Percentiles rank a stretch among this genome's conserved stretches.
phyloP scores from a whole-genome alignment of 1,140 invertebrate genomes.

The Aphelenchoides fujianensis region DNA sequence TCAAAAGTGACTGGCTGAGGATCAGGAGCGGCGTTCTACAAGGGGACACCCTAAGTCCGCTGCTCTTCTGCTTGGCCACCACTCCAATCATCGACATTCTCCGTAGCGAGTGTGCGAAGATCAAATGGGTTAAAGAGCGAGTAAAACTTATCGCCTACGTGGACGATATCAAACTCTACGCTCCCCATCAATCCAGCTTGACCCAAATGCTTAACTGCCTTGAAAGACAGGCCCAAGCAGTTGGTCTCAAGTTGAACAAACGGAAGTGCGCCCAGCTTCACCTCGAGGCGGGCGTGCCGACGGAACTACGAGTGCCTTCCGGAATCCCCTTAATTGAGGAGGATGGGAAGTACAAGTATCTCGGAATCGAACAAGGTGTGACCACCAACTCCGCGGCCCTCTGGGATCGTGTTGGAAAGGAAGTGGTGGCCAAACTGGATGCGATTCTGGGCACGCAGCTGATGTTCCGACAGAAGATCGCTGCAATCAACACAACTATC shows the following conservation, averaged over 20 bases:
- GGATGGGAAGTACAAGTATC: constrained; percentile 23
- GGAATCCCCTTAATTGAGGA: constrained; percentile 24
- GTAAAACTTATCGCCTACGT: constrained; percentile 43
- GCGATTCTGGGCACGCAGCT: constrained; percentile 20
- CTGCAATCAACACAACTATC: constrained; percentile 21
- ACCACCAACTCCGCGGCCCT: neutral
- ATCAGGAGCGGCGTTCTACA: constrained; percentile 36
- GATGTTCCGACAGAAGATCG: constrained; percentile 10
- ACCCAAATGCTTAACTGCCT: neutral
- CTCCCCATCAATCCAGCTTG: neutral
- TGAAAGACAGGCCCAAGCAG: neutral
- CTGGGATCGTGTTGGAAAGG: constrained; percentile 26
- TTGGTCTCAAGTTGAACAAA: constrained; percentile 28
- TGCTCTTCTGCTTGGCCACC: constrained; percentile 34
- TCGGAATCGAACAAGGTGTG: constrained; percentile 36
- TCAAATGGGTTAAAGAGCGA: neutral
- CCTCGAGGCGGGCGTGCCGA: neutral
- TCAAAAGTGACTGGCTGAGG: constrained; percentile 25
- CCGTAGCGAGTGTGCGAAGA: neutral
- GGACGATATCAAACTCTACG: constrained; percentile 40
- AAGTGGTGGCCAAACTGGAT: neutral
- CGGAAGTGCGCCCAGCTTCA: constrained; percentile 28
- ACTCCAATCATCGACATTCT: constrained; percentile 25
- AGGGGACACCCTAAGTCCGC: constrained; percentile 40
- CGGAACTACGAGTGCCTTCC: neutral